Evolutionary conservation across 2,113 vertebrate genomes (phyloP).

Genomic region (Dissostichus mawsoni): DNA sequence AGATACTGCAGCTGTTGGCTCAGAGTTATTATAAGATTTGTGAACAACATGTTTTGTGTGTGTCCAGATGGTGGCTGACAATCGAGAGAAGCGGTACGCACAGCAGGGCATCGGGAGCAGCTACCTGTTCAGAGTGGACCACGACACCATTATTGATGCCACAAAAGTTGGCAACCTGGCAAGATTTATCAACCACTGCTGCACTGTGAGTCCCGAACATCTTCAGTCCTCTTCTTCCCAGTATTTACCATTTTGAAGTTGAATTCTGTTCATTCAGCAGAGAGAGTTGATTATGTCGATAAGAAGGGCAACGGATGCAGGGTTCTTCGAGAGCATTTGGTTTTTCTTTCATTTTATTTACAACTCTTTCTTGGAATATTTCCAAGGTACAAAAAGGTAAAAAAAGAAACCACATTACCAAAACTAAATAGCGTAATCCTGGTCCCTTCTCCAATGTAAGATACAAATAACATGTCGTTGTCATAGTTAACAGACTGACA

Average conservation of each 20-base stretch:
- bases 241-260: no score
- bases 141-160: conserved; percentile 95
- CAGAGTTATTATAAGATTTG: neutral
- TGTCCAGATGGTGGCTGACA: conserved; percentile 92
- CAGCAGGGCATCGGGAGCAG: conserved; percentile 96
- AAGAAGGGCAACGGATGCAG: no score
- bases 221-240: neutral
- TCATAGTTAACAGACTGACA: neutral
- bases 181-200: conserved; percentile 95
- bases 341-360: no score
- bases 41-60: conserved; percentile 8
- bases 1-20: neutral
- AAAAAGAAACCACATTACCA: no score
- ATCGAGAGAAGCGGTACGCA: conserved; percentile 92
- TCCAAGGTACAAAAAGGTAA: no score
- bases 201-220: conserved; percentile 86
- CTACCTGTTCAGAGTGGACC: conserved; percentile 94
- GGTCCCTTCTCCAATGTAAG: no score
- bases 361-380: no score
- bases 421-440: no score
- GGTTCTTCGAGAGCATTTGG: no score
- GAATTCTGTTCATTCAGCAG: no score
- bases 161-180: conserved; percentile 94
- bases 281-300: no score
- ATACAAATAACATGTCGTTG: neutral